Percentiles rank a stretch among this genome's conserved stretches.
Evolutionary conservation across 2,113 vertebrate genomes (phyloP).

Genomic region (Sinocyclocheilus maitianheensis): DNA sequence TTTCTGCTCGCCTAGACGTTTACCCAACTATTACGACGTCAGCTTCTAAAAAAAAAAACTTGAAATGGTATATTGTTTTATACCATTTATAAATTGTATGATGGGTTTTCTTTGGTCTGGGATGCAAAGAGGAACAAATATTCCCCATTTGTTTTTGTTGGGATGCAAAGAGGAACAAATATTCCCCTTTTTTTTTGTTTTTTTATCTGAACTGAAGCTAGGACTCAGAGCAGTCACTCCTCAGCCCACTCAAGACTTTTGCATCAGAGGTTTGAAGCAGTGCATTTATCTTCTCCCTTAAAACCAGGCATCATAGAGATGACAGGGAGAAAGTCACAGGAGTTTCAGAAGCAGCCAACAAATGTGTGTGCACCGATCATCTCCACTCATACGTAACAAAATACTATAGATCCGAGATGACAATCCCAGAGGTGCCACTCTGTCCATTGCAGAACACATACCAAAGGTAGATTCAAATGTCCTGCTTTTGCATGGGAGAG

Average conservation of each 20-base stretch:
- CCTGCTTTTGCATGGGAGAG: background rate
- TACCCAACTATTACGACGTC: too few relatives aligned
- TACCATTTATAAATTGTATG: too few relatives aligned
- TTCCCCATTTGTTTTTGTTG: background rate
- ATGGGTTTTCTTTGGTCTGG: too few relatives aligned
- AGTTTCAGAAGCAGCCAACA: background rate
- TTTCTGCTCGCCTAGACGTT: too few relatives aligned
- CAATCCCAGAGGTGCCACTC: background rate
- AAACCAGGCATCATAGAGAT: background rate
- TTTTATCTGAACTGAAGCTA: background rate
- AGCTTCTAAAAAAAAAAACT: too few relatives aligned
- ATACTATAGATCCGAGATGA: background rate
- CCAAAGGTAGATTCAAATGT: background rate
- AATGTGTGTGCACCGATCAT: background rate
- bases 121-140: too few relatives aligned
- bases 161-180: too few relatives aligned
- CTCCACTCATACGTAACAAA: background rate
- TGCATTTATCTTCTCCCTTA: background rate
- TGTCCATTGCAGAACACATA: background rate
- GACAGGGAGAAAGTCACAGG: background rate
- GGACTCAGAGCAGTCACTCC: background rate
- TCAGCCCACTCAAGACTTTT: background rate
- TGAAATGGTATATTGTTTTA: too few relatives aligned
- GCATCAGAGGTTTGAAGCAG: background rate
- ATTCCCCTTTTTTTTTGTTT: background rate